phyloP scores from a whole-genome alignment of 2,113 vertebrate genomes.

The western clawed frog (Xenopus tropicalis) region DNA sequence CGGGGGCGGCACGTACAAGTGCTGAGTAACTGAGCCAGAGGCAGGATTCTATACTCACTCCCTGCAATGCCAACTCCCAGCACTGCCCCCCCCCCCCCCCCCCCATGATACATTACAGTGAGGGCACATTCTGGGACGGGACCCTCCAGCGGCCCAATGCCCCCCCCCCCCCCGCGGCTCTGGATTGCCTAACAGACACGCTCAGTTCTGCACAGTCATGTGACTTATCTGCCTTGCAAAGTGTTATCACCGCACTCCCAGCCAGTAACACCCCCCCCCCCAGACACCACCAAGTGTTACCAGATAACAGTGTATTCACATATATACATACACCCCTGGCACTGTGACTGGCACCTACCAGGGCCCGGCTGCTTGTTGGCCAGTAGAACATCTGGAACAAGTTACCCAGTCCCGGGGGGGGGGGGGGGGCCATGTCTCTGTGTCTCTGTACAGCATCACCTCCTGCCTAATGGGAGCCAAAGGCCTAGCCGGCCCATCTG shows the following conservation, averaged over 20 bases:
- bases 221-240: not conserved
- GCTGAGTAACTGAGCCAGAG: not conserved
- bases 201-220: conserved; percentile 10
- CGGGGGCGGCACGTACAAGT: not conserved
- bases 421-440: too few species aligned
- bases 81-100: not conserved
- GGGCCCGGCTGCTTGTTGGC: too few species aligned
- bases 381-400: too few species aligned
- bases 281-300: not conserved
- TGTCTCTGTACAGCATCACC: not conserved
- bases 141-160: too few species aligned
- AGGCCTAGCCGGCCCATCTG: not conserved
- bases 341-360: too few species aligned
- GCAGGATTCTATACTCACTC: not conserved
- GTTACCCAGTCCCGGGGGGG: too few species aligned
- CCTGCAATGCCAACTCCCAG: not conserved
- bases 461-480: not conserved
- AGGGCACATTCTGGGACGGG: too few species aligned
- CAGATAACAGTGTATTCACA: not conserved
- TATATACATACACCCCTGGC: too few species aligned
- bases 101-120: not conserved
- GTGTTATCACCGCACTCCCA: not conserved
- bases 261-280: not conserved
- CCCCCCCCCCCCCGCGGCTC: too few species aligned
- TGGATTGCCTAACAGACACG: not conserved